Base-by-base conservation (phyloP, 2,888 invertebrate genomes). In the Syrista parreyssii region DNA sequence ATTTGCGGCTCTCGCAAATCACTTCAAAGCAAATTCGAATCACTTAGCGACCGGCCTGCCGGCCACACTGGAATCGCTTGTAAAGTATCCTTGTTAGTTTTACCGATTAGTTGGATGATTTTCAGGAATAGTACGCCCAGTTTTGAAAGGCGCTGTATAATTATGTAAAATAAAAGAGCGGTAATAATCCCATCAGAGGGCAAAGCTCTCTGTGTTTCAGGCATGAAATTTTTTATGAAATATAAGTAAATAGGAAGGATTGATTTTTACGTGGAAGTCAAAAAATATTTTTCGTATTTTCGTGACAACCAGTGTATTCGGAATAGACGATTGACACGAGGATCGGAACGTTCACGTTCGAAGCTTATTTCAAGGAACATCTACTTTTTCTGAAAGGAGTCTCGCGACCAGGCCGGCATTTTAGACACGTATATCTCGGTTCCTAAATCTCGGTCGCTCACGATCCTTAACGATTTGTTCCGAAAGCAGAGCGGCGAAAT, bases 381-480 rank as follows among this genome's bases (percentile, higher is more conserved):
- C 55, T 55, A 55, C 55, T 55, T 55, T 55, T 55, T 55, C 55
- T 23, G 55, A 55, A 55, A 55, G 55, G 23, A 55, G 55, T 55
- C 55, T 55, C 55, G 55, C 55, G 55, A 55, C 23, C 55, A 6
- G 23, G 23, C 55, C 55, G 55, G 55, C 55, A 55, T 23, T 9
- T 55, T 55, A 55, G 55, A 55, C 55, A 55, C 23, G 55, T 55
- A 55, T 82, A 86, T 86, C 86, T 85, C 81, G 82, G 80, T 77
- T 83, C 83, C 84, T 86, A 85, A 86, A 86, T 86, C 86, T 86
- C 82, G 82, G 82, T 83, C 85, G 82, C 82, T 84, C 83, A 82
- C 85, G 83, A 85, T 82, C 82, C 85, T 83, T 86, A 86, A 86
- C 86, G 86, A 86, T 82, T 82, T 85, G 68, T 75, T 71, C 78